A percentile compares a stretch with the other conserved stretches of the same genome.
phyloP scores from a whole-genome alignment of 2,888 invertebrate genomes.

The Corythucha ciliata region DNA sequence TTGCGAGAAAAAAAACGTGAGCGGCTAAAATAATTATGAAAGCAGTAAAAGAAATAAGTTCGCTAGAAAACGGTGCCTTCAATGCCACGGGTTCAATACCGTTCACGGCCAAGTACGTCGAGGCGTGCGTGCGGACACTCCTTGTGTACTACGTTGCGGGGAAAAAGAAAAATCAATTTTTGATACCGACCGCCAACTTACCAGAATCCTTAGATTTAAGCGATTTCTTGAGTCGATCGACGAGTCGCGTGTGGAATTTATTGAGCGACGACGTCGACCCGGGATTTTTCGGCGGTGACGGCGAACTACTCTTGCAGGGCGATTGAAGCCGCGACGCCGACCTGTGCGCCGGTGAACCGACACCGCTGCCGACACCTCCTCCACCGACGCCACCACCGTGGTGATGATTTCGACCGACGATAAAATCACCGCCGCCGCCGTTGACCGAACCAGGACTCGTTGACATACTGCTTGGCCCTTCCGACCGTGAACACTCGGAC shows the following conservation, averaged over 20 bases:
- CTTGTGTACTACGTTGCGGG: conserved; percentile 1
- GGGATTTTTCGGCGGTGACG: conserved; percentile 53
- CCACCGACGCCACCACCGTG: too few species aligned
- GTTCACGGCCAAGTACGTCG: too few species aligned
- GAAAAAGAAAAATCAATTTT: background rate
- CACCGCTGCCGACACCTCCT: background rate
- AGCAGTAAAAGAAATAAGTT: too few species aligned
- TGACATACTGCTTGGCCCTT: conserved; percentile 57
- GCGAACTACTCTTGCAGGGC: conserved; percentile 53
- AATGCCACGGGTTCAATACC: too few species aligned
- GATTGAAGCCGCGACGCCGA: conserved; percentile 55
- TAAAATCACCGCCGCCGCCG: too few species aligned
- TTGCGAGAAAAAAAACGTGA: too few species aligned
- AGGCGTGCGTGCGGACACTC: background rate
- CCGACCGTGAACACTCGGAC: conserved; percentile 63
- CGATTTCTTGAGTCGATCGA: conserved; percentile 67
- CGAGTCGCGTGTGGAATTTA: conserved; percentile 69
- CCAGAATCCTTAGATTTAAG: conserved; percentile 41
- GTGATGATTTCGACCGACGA: conserved; percentile 49
- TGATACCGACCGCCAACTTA: conserved; percentile 30
- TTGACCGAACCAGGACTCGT: conserved; percentile 50
- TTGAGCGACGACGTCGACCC: conserved; percentile 54
- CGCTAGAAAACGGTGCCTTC: too few species aligned
- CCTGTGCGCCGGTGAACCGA: conserved; percentile 52
- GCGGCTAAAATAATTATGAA: too few species aligned